phyloP scores from a whole-genome alignment of 53 echinoderm and acorn worm genomes.

The Crossaster papposus region DNA sequence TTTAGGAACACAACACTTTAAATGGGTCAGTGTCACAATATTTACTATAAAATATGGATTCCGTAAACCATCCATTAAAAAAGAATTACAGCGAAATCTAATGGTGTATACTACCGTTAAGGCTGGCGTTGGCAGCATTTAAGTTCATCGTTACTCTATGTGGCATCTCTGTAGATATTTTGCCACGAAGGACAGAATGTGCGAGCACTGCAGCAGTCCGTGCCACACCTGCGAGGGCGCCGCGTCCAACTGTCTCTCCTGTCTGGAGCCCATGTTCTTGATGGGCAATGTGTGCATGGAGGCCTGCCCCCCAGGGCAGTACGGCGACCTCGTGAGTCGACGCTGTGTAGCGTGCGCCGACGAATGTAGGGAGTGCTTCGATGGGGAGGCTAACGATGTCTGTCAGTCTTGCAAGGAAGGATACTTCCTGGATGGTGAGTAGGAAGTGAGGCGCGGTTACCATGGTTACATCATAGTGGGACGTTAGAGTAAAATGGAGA shows the following conservation, averaged over 20 bases:
- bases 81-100: no score
- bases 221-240: slow-evolving; percentile 68
- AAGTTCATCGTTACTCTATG: background rate
- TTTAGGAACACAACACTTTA: no score
- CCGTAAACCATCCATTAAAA: no score
- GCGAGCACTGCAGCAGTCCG: slow-evolving; percentile 70
- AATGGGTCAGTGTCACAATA: no score
- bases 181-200: slow-evolving; percentile 42
- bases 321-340: slow-evolving; percentile 67
- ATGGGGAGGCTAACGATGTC: slow-evolving; percentile 64
- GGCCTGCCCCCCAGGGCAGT: slow-evolving; percentile 71
- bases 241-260: slow-evolving; percentile 68
- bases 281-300: slow-evolving; percentile 57
- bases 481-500: no score
- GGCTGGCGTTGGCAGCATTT: background rate
- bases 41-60: no score
- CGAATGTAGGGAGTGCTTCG: slow-evolving; percentile 83
- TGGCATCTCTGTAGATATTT: slow-evolving; percentile 64
- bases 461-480: no score
- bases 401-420: slow-evolving; percentile 76
- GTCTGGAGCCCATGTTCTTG: slow-evolving; percentile 69
- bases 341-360: slow-evolving; percentile 69
- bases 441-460: background rate
- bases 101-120: no score
- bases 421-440: slow-evolving; percentile 78